A percentile compares a stretch with the other conserved stretches of the same genome.
These are phyloP conservation scores for Megaustenia siamemsis DNA, from an alignment of 2,888 invertebrate species.

Conservation along the genomic window DNA sequence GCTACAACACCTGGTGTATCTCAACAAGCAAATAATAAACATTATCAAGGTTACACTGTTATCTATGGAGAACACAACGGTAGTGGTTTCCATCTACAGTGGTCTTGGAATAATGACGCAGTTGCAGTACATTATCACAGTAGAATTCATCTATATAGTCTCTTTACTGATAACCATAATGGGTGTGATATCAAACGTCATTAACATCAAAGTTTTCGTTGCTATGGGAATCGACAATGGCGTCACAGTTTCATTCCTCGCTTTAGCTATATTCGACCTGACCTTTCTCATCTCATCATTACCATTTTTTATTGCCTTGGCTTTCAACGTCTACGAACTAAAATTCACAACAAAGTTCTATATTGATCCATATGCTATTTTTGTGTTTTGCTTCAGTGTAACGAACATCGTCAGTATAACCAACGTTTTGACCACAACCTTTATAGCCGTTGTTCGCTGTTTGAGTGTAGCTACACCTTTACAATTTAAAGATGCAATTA, in stretches of 20 bases:
- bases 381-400: neutral
- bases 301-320: neutral
- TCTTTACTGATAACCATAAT: neutral
- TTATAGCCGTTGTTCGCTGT: conserved; percentile 16
- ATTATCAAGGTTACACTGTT: too few relatives aligned
- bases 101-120: neutral
- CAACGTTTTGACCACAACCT: conserved; percentile 9
- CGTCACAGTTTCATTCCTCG: conserved; percentile 11
- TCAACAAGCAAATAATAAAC: too few relatives aligned
- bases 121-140: neutral
- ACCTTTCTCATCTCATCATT: neutral
- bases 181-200: neutral
- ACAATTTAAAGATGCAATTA: conserved; percentile 13
- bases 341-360: too few relatives aligned
- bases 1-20: too few relatives aligned
- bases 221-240: neutral
- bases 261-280: neutral
- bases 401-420: neutral
- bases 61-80: too few relatives aligned
- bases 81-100: too few relatives aligned
- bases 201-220: conserved; percentile 6
- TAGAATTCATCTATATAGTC: neutral
- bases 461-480: conserved; percentile 4
- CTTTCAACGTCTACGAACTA: neutral
- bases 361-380: neutral